Evolutionary conservation across 2,797 vertebrate genomes (phyloP).

Genomic region (Ambastaia sidthimunki): DNA sequence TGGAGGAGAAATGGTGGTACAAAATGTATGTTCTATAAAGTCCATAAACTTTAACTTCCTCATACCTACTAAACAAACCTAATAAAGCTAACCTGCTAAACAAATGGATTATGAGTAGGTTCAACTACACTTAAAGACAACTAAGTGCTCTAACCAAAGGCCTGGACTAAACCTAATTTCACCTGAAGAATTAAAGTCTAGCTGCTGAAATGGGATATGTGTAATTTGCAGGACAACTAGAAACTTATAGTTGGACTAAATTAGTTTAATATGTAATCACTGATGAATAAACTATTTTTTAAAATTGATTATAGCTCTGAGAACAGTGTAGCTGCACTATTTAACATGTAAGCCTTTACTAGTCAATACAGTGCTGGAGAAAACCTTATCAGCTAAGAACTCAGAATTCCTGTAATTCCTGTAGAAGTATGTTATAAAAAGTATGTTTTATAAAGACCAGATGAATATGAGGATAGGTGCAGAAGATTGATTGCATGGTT

Average conservation of each 20-base stretch:
- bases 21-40: too few relatives aligned
- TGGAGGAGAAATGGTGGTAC: not conserved
- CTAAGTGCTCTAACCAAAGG: conserved; percentile 64
- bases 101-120: conserved; percentile 75
- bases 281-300: not conserved
- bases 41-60: too few relatives aligned
- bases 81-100: conserved; percentile 73
- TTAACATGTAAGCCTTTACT: not conserved
- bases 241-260: not conserved
- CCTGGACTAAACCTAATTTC: too few relatives aligned
- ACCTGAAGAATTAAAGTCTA: not conserved
- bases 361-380: not conserved
- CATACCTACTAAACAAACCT: too few relatives aligned
- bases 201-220: not conserved
- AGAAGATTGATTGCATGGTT: not conserved
- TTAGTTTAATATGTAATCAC: not conserved
- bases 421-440: too few relatives aligned
- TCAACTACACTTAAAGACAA: conserved; percentile 67
- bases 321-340: not conserved
- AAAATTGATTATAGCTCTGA: not conserved
- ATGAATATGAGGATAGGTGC: not conserved
- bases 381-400: not conserved
- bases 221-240: not conserved
- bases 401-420: not conserved
- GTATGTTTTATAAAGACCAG: not conserved